Base-by-base conservation (phyloP, 2,888 invertebrate species). In the Hypselothyrea guttata region DNA sequence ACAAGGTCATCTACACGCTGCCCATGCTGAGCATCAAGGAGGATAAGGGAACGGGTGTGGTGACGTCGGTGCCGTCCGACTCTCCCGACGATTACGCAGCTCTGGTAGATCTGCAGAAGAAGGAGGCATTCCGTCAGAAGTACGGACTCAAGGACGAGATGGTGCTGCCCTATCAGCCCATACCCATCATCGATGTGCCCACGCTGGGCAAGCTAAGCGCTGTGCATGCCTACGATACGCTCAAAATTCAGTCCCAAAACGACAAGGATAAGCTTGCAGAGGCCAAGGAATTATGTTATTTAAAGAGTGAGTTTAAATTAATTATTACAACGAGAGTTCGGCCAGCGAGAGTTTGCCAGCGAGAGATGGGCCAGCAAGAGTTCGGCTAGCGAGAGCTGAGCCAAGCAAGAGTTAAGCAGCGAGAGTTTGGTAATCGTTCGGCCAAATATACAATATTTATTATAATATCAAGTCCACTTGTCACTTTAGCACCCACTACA, bases 81-180 rank as follows among this genome's bases (percentile, higher is more conserved):
- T 96, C 99, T 0, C 99, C 99, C 0, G 99, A 99, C 89, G 99
- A 99, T 90, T 99, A 95, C 90, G 98, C 98, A 0, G 99, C 99
- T 4, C 91, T 99, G 3, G 92, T 94, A 7, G 99, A 99, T 90
- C 91, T 99, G 60, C 97, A 98, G 88, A 98, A 98, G 89, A 99
- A 99, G 89, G 93, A 94, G 86, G 93, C 97, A 0, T 93, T 99
- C 63, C 92, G 99, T 70, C 95, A 97, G 89, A 99, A 99, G 88
- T 99, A 97, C 89, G 93, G 93, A 7, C 94, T 99, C 52, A 87
- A 71, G 13, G 89, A 90, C 68, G 91, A 92, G 72, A 93, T 93
- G 93, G 91, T 93, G 2, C 77, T 94, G 4, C 92, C 93, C 0
- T 94, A 89, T 79, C 91, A 91, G 57, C 93, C 95, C 86, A 92